A percentile compares a stretch with the other conserved stretches of the same genome.
These are phyloP conservation scores for Poecile montanus DNA, from an alignment of 2,797 vertebrate species.

Conservation along the genomic window DNA sequence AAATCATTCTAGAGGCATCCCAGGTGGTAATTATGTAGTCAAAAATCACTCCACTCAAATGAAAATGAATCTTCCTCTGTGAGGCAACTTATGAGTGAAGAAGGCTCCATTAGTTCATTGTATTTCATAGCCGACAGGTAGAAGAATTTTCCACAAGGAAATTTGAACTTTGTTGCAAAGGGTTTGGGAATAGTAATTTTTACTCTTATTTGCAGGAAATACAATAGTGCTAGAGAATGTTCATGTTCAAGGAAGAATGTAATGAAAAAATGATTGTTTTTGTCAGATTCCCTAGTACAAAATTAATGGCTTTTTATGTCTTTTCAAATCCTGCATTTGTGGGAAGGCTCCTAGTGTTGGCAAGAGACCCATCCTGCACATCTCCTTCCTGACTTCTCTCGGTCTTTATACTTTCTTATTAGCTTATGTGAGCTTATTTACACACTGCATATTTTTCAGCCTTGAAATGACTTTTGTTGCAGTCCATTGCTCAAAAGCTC, in stretches of 20 bases:
- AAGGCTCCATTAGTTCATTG: background rate
- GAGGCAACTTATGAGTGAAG: background rate
- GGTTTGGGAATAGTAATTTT: background rate
- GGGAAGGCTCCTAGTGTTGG: background rate
- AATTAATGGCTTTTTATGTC: background rate
- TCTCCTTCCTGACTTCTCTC: background rate
- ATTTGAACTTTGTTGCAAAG: background rate
- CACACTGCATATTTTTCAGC: background rate
- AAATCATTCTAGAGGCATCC: background rate
- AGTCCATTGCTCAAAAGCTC: rapidly evolving
- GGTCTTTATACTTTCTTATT: background rate
- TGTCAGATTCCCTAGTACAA: background rate
- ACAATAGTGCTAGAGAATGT: background rate
- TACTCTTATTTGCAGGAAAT: background rate
- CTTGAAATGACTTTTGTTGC: background rate
- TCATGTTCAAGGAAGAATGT: background rate
- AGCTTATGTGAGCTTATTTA: background rate
- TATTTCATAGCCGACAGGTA: background rate
- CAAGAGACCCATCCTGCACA: rapidly evolving
- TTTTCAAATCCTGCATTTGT: background rate
- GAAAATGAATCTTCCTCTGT: conserved; percentile 7
- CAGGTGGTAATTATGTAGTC: conserved; percentile 55
- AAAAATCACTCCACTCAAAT: conserved; percentile 49
- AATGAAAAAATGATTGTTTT: background rate
- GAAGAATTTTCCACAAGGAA: background rate